These are phyloP conservation scores for Leptinotarsa defecta DNA, from an alignment of 1,140 invertebrate genomes.

Conservation along the genomic window DNA sequence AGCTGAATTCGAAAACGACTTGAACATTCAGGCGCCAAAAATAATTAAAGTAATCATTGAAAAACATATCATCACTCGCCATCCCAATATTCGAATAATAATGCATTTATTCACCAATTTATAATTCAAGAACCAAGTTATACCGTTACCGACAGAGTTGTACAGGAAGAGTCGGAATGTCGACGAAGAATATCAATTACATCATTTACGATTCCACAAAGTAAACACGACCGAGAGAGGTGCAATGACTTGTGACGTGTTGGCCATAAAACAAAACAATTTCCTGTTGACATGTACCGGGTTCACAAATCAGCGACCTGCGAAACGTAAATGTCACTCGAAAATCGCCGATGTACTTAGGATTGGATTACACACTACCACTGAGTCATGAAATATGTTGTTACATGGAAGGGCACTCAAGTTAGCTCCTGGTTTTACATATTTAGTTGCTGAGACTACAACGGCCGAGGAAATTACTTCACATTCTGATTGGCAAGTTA, in stretches of 20 bases:
- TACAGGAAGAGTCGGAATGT: constrained; percentile 14
- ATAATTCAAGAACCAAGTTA: constrained; percentile 16
- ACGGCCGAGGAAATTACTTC: too few relatives aligned
- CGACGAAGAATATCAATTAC: constrained; percentile 21
- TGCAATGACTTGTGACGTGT: constrained; percentile 19
- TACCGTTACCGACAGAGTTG: constrained; percentile 13
- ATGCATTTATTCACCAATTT: constrained; percentile 16
- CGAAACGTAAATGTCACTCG: too few relatives aligned
- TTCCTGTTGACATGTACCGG: constrained; percentile 15
- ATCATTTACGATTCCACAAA: not conserved
- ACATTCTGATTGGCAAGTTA: too few relatives aligned
- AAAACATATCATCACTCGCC: too few relatives aligned
- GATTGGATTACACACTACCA: too few relatives aligned
- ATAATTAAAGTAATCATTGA: too few relatives aligned
- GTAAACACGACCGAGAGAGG: constrained; percentile 9
- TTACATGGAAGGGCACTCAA: too few relatives aligned
- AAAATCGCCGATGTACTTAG: too few relatives aligned
- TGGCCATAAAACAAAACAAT: constrained; percentile 24
- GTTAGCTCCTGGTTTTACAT: too few relatives aligned
- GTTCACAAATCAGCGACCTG: not conserved
- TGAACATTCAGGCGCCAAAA: not conserved
- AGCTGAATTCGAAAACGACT: not conserved
- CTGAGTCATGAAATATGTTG: too few relatives aligned
- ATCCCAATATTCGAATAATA: not conserved
- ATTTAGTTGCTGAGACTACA: too few relatives aligned